Evolutionary conservation across 2,797 vertebrate genomes (phyloP), one percentile per base, ranked within the genome.

Genomic region (Argyrosomus regius): DNA sequence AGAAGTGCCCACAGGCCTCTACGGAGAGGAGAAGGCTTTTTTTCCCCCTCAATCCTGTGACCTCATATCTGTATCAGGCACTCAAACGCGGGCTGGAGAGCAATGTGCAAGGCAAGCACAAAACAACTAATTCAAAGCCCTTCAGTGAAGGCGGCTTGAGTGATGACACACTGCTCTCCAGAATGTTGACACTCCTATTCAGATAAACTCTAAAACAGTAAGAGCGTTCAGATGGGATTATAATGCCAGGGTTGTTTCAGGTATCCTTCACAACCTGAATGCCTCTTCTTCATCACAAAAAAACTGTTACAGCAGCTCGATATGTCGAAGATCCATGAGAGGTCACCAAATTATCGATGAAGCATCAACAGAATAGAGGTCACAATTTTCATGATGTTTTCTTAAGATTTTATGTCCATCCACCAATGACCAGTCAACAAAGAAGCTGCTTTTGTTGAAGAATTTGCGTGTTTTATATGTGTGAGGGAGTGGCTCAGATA

Each of bases 51-150:
- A 58, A 56, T 63, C 68, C 75, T 75, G 74, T 90, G 91, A 93
- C 89, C 88, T 93, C 92, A 90, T 93, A 90, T 92, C 74, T 91
- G 85, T 89, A 84, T 90, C 86, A 80, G 80, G 83, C 81, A 78
- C 75, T 75, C 70, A 72, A 54, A 76, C 35, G 71, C 35, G 22
- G 74, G 78, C 65, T 43, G 10, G 64, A 78, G 81, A 79, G 74
- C 80, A 87, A 87, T 76, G 86, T 87, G 74, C 74, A 76, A 59
- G 68, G 74, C 78, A 16, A 81, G 88, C 81, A 88, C 86, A 82
- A 82, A 91, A 83, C 81, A 74, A 71, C 35, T 65, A 59, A 77
- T 82, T 90, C 77, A 89, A 60, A 85, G 81, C 70, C 57, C 71
- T 62, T 82, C 77, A 71, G 80, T 59, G 82, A 87, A 56, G 80